phyloP scores from a whole-genome alignment of 2,113 vertebrate genomes.

The Pachyramphus minor region DNA sequence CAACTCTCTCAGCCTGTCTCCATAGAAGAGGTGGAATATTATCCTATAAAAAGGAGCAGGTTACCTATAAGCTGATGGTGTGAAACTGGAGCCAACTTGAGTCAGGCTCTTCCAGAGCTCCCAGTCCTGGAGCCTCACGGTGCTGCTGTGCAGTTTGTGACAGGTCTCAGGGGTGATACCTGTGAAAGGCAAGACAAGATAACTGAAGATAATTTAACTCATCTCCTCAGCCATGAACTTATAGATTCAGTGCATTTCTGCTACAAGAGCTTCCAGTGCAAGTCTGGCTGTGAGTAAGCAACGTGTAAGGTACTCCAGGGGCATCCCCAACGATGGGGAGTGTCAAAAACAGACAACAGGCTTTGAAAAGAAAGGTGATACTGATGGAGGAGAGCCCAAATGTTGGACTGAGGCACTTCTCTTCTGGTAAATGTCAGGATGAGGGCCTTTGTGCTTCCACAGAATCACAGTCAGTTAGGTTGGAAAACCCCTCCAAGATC shows the following conservation, averaged over 20 bases:
- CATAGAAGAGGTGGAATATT: neutral
- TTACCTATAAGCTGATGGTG: neutral
- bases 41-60: neutral
- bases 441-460: neutral
- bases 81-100: neutral
- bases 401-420: neutral
- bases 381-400: neutral
- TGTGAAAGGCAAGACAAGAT: neutral
- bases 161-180: neutral
- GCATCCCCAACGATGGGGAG: neutral
- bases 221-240: neutral
- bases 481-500: neutral
- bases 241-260: neutral
- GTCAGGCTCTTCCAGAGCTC: neutral
- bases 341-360: neutral
- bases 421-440: neutral
- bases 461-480: neutral
- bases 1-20: neutral
- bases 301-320: neutral
- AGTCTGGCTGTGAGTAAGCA: neutral
- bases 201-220: neutral
- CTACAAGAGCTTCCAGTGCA: neutral
- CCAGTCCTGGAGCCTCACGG: fast-evolving
- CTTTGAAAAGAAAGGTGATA: neutral
- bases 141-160: neutral